Evolutionary conservation across 2,888 invertebrate genomes (phyloP).

Genomic region (Apoderus coryli): DNA sequence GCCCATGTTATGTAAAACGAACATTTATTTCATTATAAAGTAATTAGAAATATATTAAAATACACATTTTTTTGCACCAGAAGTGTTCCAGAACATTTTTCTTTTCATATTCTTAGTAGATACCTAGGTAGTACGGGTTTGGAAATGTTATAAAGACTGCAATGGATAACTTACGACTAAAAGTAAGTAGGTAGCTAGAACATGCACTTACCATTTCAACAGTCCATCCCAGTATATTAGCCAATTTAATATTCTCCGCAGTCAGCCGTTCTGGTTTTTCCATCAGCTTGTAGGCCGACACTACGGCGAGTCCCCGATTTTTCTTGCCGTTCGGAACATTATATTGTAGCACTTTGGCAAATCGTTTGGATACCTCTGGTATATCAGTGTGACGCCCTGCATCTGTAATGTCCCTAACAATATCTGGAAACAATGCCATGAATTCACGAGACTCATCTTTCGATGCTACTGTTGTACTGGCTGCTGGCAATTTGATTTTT

Average conservation of each 20-base stretch:
- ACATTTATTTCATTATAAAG: no score
- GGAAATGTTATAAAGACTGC: no score
- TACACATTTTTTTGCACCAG: no score
- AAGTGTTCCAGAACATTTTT: no score
- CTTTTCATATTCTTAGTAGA: no score
- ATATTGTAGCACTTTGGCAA: slow-evolving; percentile 50
- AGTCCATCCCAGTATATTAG: slow-evolving; percentile 87
- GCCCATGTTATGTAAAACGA: no score
- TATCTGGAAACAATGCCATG: slow-evolving; percentile 78
- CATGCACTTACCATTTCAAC: slow-evolving; percentile 71
- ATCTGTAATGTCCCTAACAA: slow-evolving; percentile 71
- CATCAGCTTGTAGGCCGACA: slow-evolving; percentile 61
- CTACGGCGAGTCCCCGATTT: slow-evolving; percentile 58
- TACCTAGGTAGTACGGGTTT: no score
- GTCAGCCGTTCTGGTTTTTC: slow-evolving; percentile 51
- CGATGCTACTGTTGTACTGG: slow-evolving; percentile 41
- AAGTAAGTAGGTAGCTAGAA: no score
- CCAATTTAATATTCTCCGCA: slow-evolving; percentile 61
- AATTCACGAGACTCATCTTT: slow-evolving; percentile 79
- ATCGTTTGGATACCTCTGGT: slow-evolving; percentile 47
- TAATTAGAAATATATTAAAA: no score
- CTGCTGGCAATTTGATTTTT: slow-evolving; percentile 45
- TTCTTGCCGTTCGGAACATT: slow-evolving; percentile 88
- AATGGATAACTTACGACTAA: no score
- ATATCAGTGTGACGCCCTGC: slow-evolving; percentile 60